Conservation (phyloP, 2,888 invertebrate genomes). For the Archips crataeganus region DNA sequence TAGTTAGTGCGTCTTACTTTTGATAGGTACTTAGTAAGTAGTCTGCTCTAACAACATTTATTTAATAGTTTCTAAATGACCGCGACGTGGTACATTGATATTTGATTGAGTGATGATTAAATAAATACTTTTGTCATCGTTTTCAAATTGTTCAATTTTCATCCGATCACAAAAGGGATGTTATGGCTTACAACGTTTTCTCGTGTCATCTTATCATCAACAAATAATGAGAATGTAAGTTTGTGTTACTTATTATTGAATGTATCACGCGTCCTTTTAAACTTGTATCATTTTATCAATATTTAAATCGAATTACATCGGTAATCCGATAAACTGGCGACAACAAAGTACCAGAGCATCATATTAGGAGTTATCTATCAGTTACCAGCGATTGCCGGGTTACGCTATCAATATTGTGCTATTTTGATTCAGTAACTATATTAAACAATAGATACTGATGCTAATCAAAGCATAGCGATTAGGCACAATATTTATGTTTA, state of each 20-base stretch:
- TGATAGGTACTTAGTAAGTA: not conserved
- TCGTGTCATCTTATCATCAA: not conserved
- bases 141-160: not conserved
- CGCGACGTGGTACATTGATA: not conserved
- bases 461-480: not conserved
- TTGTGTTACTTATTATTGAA: not conserved
- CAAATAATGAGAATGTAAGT: slow-evolving; percentile 8
- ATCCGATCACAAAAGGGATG: not conserved
- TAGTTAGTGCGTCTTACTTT: not conserved
- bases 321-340: slow-evolving; percentile 29
- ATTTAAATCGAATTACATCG: not conserved
- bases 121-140: not conserved
- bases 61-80: slow-evolving; percentile 5
- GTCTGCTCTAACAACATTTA: not conserved
- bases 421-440: slow-evolving; percentile 19
- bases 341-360: slow-evolving; percentile 12
- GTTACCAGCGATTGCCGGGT: slow-evolving; percentile 24
- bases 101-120: slow-evolving; percentile 13
- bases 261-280: not conserved
- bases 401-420: slow-evolving; percentile 24
- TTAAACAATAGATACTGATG: not conserved
- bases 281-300: not conserved
- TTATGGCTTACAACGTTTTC: slow-evolving; percentile 9
- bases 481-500: not conserved
- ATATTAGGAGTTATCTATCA: slow-evolving; percentile 9